Base-by-base conservation (phyloP, 2,888 invertebrate species). In the Metalampra italica region DNA sequence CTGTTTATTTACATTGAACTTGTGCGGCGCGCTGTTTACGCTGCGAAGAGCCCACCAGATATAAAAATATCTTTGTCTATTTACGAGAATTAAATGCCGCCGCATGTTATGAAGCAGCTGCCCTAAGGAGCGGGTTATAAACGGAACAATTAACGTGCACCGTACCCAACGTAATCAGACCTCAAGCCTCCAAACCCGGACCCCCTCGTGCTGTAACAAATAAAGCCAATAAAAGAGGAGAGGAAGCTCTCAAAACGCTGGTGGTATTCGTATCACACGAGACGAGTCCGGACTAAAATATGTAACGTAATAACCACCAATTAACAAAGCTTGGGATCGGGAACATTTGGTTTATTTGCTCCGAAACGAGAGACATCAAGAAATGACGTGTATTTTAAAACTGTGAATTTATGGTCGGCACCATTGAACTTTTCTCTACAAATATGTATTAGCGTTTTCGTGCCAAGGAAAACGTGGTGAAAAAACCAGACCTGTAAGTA, bases 31-130 rank as follows among this genome's bases (percentile, higher is more conserved):
- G 61, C 68, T 84, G 84, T 85, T 88, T 86, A 86, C 73, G 70
- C 66, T 69, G 61, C 64, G 68, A 81, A 86, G 77, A 81, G 73
- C 78, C 74, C 71, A 75, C 71, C 74, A 78, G 81, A 83, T 84
- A 86, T 86, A 87, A 84, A 88, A 86, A 89, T 88, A 88, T 86
- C 83, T 84, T 79, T 82, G 81, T 84, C 82, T 88, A 85, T 87
- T 85, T 84, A 87, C 78, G 75, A 84, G 83, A 83, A 81, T 85
- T 83, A 85, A 86, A 86, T 78, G 78, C 82, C 51, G 73, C 74
- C 69, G 78, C 73, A 77, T 84, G 84, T 80, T 84, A 84, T 69
- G 77, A 82, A 78, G 75, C 88, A 87, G 85, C 87, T 86, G 87
- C 87, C 80, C 74, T 74, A 75, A 80, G 76, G 72, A 82, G 82